Percentiles rank a stretch among this genome's conserved stretches.
phyloP scores from a whole-genome alignment of 2,797 vertebrate genomes.

The Ataeniobius toweri region DNA sequence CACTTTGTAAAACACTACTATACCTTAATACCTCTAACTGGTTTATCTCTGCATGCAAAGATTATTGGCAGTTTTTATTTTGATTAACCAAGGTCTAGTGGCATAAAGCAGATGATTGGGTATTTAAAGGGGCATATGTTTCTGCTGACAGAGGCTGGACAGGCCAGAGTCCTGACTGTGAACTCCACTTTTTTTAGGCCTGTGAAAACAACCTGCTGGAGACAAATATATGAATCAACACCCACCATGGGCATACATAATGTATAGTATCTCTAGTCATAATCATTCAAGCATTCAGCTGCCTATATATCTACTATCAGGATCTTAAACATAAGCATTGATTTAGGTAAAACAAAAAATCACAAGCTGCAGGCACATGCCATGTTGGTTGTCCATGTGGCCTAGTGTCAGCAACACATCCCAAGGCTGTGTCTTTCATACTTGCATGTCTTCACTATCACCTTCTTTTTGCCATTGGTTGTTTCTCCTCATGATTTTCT shows the following conservation, averaged over 20 bases:
- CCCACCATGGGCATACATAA: conserved; percentile 34
- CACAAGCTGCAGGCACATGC: conserved; percentile 29
- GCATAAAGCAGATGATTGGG: conserved; percentile 12
- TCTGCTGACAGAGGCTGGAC: conserved; percentile 48
- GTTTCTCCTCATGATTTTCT: conserved; percentile 31
- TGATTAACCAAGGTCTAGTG: background rate
- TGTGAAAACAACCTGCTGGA: conserved; percentile 57
- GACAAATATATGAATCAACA: conserved; percentile 74
- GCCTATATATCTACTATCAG: conserved; percentile 13
- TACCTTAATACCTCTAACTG: background rate
- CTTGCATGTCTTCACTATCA: conserved; percentile 31
- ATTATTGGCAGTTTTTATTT: background rate
- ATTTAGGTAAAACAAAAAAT: conserved; percentile 18
- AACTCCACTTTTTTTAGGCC: conserved; percentile 40
- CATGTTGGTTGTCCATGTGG: conserved; percentile 37
- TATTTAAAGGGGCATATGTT: conserved; percentile 59
- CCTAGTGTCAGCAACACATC: conserved; percentile 61
- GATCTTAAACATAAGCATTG: conserved; percentile 24
- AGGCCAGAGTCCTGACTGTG: conserved; percentile 53
- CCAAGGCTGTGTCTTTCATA: conserved; percentile 40
- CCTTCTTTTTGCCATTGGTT: conserved; percentile 38
- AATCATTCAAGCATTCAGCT: conserved; percentile 20
- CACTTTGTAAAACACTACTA: background rate
- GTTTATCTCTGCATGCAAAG: background rate
- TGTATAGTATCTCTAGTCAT: conserved; percentile 21